Evolutionary conservation across 2,113 vertebrate species (phyloP).

Genomic region (Cyanoliseus patagonus): DNA sequence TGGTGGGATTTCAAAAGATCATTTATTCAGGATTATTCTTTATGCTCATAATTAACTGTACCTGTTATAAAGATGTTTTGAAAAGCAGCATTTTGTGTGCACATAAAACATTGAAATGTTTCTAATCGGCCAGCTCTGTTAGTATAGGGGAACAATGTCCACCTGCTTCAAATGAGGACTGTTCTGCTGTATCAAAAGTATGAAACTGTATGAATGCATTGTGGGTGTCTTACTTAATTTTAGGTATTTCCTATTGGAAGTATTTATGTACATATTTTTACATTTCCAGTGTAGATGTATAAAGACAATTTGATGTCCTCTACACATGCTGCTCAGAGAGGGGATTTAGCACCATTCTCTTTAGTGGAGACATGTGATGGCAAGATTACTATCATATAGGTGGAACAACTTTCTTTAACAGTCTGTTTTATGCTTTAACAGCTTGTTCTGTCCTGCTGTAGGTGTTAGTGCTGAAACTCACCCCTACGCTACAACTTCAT

Average conservation of each 20-base stretch:
- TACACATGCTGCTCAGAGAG: background rate
- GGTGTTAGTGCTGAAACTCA: background rate
- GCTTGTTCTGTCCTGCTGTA: background rate
- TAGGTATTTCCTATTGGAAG: background rate
- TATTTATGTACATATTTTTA: background rate
- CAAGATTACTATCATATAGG: background rate
- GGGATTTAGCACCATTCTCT: background rate
- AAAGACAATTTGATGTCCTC: background rate
- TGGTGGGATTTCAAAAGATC: background rate
- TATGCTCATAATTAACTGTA: background rate
- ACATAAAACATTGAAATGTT: background rate
- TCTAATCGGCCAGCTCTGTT: background rate
- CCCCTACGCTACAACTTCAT: background rate
- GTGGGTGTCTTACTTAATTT: background rate
- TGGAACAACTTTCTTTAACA: background rate
- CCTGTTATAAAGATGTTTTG: background rate
- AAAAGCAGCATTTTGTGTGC: background rate
- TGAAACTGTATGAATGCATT: background rate
- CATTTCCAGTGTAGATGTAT: background rate
- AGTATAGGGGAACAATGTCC: background rate
- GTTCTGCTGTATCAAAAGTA: background rate
- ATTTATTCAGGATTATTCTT: background rate
- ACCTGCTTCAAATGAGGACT: background rate
- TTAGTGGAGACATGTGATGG: background rate
- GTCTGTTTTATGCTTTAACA: background rate